Evolutionary conservation across 2,888 invertebrate genomes (phyloP), one percentile per base, ranked within the genome.

Genomic region (Agelastica alni): DNA sequence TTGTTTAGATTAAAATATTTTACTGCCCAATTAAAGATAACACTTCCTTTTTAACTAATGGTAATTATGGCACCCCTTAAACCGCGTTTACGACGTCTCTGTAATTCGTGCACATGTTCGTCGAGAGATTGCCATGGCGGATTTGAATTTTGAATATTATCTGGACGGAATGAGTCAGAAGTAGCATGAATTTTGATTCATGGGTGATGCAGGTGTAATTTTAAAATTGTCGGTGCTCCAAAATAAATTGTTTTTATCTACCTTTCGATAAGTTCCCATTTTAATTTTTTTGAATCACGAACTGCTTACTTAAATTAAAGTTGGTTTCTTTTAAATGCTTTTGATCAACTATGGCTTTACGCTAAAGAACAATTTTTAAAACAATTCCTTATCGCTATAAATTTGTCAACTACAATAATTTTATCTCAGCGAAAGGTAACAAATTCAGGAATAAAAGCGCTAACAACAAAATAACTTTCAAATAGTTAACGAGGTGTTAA

Each of bases 401-500:
- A 34, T 34, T 34, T 34, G n/a, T n/a, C n/a, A n/a, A n/a, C 16
- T 16, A 9, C 34, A 14, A 16, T 16, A 32, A 13, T 32, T 32
- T 32, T 34, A 34, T 34, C 34, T 34, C n/a, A 7, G 34, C 16
- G 16, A 34, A 34, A 34, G 16, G 34, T 34, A 34, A 34, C 34
- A 14, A 30, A 44, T 44, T 30, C 10, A 30, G 30, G n/a, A 12
- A 10, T 14, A 43, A 16, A n/a, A n/a, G 10, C n/a, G 14, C 28
- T n/a, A 30, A 17, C 43, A 26, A 28, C 43, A 26, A 26, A 43
- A 43, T 51, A 55, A 22, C 51, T 55, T 37, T 37, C 13, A 13
- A 45, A 55, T 45, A 39, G 45, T 30, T 55, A 55, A 55, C 49
- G 55, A 55, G 44, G 42, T 51, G 51, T 51, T 51, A 45, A 51